Conservation (phyloP, 2,888 invertebrate genomes). For the Chromoteleia sp. region DNA sequence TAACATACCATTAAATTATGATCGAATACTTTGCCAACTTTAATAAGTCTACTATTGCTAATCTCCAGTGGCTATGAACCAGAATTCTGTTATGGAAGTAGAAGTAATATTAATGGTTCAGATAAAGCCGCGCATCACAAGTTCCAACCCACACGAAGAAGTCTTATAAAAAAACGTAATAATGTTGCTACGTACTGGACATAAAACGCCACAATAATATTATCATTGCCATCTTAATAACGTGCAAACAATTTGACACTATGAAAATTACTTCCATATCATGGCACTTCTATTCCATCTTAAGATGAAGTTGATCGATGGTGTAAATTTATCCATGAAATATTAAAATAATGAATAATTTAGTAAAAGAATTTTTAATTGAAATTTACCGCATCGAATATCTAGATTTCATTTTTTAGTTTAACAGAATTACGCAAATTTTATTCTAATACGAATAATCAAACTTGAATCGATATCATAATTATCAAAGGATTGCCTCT, state of each 20-base stretch:
- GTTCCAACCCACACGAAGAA: conserved; percentile 34
- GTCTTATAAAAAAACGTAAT: conserved; percentile 13
- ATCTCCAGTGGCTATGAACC: conserved; percentile 43
- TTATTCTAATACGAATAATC: not conserved
- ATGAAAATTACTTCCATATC: not conserved
- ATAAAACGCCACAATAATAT: conserved; percentile 19
- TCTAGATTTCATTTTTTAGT: not conserved
- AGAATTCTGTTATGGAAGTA: conserved; percentile 47
- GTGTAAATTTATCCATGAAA: not conserved
- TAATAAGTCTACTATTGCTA: conserved; percentile 13
- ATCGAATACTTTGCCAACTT: conserved; percentile 14
- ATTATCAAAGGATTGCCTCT: conserved; percentile 1
- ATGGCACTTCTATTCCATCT: conserved; percentile 1
- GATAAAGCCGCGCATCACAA: conserved; percentile 34
- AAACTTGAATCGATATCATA: conserved; percentile 18
- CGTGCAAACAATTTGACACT: conserved; percentile 21
- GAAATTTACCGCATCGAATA: not conserved
- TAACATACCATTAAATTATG: conserved; percentile 24
- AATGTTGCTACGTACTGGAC: conserved; percentile 9
- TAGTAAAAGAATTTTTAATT: not conserved
- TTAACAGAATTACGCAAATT: conserved; percentile 3
- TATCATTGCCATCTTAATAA: conserved; percentile 13
- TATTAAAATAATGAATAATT: not conserved
- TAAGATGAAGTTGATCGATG: not conserved
- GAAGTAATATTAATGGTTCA: conserved; percentile 27